Evolutionary conservation across 2,888 invertebrate genomes (phyloP).

Genomic region (Germaria angustata): DNA sequence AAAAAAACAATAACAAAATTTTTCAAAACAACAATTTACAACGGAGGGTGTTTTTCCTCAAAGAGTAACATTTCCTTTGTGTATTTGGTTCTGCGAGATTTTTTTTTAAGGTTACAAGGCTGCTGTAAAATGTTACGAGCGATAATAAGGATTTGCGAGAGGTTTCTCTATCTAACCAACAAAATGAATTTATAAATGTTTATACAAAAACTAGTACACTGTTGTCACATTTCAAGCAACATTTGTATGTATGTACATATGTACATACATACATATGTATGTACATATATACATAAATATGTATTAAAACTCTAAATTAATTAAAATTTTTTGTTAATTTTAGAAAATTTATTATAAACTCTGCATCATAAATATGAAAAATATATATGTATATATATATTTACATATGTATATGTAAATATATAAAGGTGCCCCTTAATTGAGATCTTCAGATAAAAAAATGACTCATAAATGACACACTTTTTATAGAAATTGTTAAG

Average conservation of each 20-base stretch:
- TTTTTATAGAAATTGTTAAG: constrained; percentile 3
- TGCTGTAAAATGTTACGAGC: neutral
- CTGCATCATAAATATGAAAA: neutral
- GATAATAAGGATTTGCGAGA: constrained; percentile 9
- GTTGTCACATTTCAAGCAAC: constrained; percentile 51
- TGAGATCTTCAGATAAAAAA: neutral
- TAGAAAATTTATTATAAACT: neutral
- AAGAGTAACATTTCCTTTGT: constrained; percentile 31
- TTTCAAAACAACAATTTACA: neutral
- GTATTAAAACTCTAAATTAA: neutral
- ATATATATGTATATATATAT: too few species aligned
- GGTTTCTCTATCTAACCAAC: constrained; percentile 34
- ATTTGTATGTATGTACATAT: too few species aligned
- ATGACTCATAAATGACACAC: constrained; percentile 26
- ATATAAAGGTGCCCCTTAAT: neutral
- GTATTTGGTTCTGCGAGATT: neutral
- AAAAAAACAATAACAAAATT: constrained; percentile 10
- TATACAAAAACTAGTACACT: neutral
- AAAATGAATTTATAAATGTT: constrained; percentile 16
- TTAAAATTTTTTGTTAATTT: neutral
- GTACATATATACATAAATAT: too few species aligned
- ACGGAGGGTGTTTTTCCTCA: constrained; percentile 35
- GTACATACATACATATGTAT: too few species aligned
- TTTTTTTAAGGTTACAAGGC: constrained; percentile 11
- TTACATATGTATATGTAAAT: too few species aligned